Evolutionary conservation across 2,888 invertebrate species (phyloP).

Genomic region (Flabesymbios commensalis): DNA sequence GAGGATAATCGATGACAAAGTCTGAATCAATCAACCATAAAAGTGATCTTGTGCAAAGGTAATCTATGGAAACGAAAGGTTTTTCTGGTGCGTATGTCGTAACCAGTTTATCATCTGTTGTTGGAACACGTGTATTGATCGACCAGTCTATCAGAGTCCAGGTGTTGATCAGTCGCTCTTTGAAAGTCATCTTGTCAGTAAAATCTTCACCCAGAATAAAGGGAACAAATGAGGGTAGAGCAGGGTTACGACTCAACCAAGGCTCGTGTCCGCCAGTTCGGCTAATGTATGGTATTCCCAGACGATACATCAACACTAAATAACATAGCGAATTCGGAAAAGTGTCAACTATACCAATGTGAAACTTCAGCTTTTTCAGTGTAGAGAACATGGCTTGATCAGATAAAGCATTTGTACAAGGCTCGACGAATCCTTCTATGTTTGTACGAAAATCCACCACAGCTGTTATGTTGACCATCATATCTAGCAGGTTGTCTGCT

Average conservation of each 20-base stretch:
- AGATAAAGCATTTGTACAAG: too few relatives aligned
- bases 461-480: too few relatives aligned
- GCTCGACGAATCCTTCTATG: too few relatives aligned
- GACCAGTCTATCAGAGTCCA: conserved; percentile 19
- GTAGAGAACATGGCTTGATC: too few relatives aligned
- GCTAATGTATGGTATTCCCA: conserved; percentile 18
- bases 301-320: conserved; percentile 14
- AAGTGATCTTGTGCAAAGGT: conserved; percentile 4
- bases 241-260: conserved; percentile 21
- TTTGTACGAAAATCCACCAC: too few relatives aligned
- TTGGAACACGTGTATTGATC: neutral
- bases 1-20: conserved; percentile 20
- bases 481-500: too few relatives aligned
- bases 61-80: conserved; percentile 1
- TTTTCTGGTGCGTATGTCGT: conserved; percentile 24
- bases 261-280: conserved; percentile 16
- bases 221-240: conserved; percentile 22
- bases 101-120: too few relatives aligned
- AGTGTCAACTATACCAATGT: conserved; percentile 18
- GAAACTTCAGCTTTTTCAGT: conserved; percentile 8
- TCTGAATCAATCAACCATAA: conserved; percentile 24
- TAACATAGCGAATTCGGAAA: conserved; percentile 16
- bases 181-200: conserved; percentile 22
- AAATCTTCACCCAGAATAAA: neutral
- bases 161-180: conserved; percentile 17